phyloP scores from a whole-genome alignment of 2,797 vertebrate genomes.

The Menidia menidia region DNA sequence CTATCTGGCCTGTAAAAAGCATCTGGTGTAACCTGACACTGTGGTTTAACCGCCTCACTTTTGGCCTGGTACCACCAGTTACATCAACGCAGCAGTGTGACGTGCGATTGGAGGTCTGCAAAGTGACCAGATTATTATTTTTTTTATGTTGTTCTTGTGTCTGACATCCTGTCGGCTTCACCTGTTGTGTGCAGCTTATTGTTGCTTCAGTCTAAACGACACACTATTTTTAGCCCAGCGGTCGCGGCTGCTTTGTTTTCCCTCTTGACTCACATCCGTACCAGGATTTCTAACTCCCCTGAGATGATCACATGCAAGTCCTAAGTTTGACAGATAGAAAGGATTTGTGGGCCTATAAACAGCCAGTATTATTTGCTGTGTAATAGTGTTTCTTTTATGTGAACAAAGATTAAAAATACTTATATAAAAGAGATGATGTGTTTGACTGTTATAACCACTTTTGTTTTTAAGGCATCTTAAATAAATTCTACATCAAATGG shows the following conservation, averaged over 20 bases:
- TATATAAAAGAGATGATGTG: background rate
- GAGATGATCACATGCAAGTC: conserved; percentile 21
- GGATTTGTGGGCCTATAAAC: background rate
- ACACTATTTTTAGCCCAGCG: background rate
- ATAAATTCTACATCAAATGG: background rate
- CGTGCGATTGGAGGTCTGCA: background rate
- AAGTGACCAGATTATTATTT: background rate
- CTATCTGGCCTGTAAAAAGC: conserved; percentile 1
- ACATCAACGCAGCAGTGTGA: background rate
- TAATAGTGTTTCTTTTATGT: background rate
- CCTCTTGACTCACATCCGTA: conserved; percentile 25
- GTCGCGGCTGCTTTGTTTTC: background rate
- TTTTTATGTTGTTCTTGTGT: too few relatives aligned
- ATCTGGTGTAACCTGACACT: background rate
- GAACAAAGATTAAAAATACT: background rate
- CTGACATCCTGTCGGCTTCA: background rate
- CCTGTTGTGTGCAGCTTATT: background rate
- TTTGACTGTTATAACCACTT: background rate
- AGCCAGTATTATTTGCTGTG: background rate
- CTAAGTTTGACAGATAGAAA: conserved; percentile 15
- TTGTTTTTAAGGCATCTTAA: background rate
- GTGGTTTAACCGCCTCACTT: background rate
- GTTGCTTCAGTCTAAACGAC: background rate
- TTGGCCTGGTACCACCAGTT: background rate
- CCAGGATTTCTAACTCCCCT: conserved; percentile 44